A percentile compares a stretch with the other conserved stretches of the same genome.
phyloP scores from a whole-genome alignment of 2,113 vertebrate genomes.

The Dicaeum eximium region DNA sequence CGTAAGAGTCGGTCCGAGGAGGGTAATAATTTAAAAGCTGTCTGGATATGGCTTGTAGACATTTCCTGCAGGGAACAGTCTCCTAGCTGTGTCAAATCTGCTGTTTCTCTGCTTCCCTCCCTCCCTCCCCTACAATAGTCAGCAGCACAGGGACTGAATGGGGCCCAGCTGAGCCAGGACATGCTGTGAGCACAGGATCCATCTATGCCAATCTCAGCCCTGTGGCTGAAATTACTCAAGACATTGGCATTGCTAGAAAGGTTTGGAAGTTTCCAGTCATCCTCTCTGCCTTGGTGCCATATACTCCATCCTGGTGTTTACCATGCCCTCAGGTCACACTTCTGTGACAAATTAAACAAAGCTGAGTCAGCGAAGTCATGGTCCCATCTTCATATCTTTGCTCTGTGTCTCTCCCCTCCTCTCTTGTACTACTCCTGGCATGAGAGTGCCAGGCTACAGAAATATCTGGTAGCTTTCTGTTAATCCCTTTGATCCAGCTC shows the following conservation, averaged over 20 bases:
- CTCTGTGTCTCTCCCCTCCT: background rate
- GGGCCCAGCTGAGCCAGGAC: background rate
- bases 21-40: background rate
- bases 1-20: no score
- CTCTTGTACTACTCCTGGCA: background rate
- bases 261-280: background rate
- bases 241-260: background rate
- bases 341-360: conserved; percentile 6
- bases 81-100: background rate
- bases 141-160: rapidly evolving
- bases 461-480: background rate
- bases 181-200: background rate
- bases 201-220: background rate
- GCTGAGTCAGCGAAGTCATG: background rate
- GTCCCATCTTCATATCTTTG: background rate
- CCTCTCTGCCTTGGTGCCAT: background rate
- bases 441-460: background rate
- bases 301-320: background rate
- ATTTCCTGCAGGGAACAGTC: background rate
- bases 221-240: background rate
- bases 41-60: background rate
- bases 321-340: background rate
- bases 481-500: background rate
- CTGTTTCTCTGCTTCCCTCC: background rate
- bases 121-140: background rate